phyloP scores from a whole-genome alignment of 2,888 invertebrate genomes.

The Meliscaeva auricollis region DNA sequence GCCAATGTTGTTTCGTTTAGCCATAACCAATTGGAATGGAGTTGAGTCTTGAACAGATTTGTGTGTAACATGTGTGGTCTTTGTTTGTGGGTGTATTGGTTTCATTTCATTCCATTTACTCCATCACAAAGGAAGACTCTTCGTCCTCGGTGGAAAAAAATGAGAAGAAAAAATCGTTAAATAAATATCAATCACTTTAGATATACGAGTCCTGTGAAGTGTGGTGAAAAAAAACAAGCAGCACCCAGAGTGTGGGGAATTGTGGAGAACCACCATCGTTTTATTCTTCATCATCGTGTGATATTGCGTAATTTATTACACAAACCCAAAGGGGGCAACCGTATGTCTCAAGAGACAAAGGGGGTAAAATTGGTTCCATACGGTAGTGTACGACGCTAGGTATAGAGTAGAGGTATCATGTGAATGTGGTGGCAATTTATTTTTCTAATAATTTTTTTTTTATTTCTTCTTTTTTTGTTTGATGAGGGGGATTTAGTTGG shows the following conservation, averaged over 20 bases:
- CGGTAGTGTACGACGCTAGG: too few relatives aligned
- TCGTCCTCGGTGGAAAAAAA: conserved; percentile 8
- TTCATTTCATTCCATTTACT: conserved; percentile 42
- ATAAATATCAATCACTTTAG: conserved; percentile 75
- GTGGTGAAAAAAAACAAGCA: conserved; percentile 57
- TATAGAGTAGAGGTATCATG: conserved; percentile 36
- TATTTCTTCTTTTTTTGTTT: not conserved
- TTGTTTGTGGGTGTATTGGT: conserved; percentile 11
- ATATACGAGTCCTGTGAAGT: conserved; percentile 69
- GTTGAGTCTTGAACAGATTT: conserved; percentile 56
- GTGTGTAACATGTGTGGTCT: conserved; percentile 13
- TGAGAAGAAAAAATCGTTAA: conserved; percentile 56
- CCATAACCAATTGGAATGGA: conserved; percentile 55
- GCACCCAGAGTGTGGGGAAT: conserved; percentile 30
- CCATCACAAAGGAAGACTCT: conserved; percentile 24
- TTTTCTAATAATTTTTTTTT: conserved; percentile 64
- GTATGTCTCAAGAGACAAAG: not conserved
- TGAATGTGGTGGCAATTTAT: conserved; percentile 68
- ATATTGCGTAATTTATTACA: conserved; percentile 67
- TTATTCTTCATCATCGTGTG: conserved; percentile 33
- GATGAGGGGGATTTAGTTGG: conserved; percentile 36
- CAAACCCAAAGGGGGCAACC: conserved; percentile 1
- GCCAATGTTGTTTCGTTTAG: conserved; percentile 36
- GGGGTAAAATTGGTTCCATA: not conserved
- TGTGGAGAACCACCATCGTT: conserved; percentile 34